phyloP scores from a whole-genome alignment of 2,797 vertebrate genomes.

The Crax fasciolata region DNA sequence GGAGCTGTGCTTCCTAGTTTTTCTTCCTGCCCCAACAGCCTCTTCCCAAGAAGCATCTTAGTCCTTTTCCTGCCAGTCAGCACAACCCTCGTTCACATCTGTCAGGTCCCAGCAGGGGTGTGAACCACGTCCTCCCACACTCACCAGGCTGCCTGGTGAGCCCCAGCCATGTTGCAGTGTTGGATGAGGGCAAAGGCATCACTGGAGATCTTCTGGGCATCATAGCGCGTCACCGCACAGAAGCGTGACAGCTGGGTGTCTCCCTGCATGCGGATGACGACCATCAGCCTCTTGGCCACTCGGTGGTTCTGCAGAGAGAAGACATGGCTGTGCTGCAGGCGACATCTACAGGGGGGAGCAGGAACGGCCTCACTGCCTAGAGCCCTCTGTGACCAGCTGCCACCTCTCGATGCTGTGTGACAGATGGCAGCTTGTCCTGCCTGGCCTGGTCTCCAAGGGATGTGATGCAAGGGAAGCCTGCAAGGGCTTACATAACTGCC shows the following conservation, averaged over 20 bases:
- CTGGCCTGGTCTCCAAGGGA: neutral
- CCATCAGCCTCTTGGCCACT: slow-evolving; percentile 89
- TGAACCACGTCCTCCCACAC: neutral
- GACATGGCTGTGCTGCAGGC: neutral
- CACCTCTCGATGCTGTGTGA: rapidly evolving
- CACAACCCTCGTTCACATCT: neutral
- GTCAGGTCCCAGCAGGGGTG: neutral
- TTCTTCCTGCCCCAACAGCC: neutral
- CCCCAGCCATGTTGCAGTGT: slow-evolving; percentile 90
- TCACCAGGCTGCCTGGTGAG: slow-evolving; percentile 92
- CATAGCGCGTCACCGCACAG: slow-evolving; percentile 90
- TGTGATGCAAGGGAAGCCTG: neutral
- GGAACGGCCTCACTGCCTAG: neutral
- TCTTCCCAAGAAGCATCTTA: neutral
- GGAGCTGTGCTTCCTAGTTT: neutral
- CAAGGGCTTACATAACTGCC: neutral
- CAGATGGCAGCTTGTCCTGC: neutral
- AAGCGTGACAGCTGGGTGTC: slow-evolving; percentile 88
- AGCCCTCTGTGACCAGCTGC: neutral
- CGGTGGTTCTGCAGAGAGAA: slow-evolving; percentile 88
- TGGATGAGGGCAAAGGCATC: slow-evolving; percentile 92
- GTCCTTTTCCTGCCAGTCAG: neutral
- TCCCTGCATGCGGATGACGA: slow-evolving; percentile 89
- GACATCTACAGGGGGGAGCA: slow-evolving; percentile 17
- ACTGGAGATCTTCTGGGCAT: slow-evolving; percentile 89